Evolutionary conservation across 2,113 vertebrate genomes (phyloP), one percentile per base, ranked within the genome.

Genomic region (Hyla sarda): DNA sequence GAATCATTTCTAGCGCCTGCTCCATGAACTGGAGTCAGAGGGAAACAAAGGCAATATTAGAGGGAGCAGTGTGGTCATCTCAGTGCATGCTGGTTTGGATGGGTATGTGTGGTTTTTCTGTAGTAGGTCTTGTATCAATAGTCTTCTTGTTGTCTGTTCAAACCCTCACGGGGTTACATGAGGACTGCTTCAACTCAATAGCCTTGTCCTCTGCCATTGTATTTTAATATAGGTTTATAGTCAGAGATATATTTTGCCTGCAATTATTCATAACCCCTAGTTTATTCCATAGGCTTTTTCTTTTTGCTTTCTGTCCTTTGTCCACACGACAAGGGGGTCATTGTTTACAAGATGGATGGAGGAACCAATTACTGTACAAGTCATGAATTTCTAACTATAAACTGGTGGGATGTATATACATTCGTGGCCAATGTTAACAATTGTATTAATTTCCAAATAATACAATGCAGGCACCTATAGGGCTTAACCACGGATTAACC

Each of bases 31-130:
- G 56, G 90, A 93, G 87, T 90, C 45, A 89, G 90, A 91, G 67
- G 89, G 89, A 93, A 93, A 96, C 93, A 95, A 95, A 95, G 93
- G 93, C 90, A 81, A 91, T 91, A 90, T 93, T 95, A 89, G 92
- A 90, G 89, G 52, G 76, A 91, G 32, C 88, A 88, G 90, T 89
- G 91, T 83, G 93, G 93, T 90, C 93, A 92, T 91, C 91, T 92
- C 73, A 90, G 89, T 91, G 89, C 88, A 87, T 89, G 87, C 91
- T 90, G 91, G 91, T 88, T 91, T 90, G 90, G 92, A 91, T 90
- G 90, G 91, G 89, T 92, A 90, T 91, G 88, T 83, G 87, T 69
- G 92, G 90, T 90, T 92, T 94, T 91, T 91, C 48, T 85, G 91
- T 88, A 87, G 83, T 84, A 91, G 87, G 79, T 88, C 90, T 87